phyloP scores from a whole-genome alignment of 2,113 vertebrate genomes.

The Phainopepla nitens region DNA sequence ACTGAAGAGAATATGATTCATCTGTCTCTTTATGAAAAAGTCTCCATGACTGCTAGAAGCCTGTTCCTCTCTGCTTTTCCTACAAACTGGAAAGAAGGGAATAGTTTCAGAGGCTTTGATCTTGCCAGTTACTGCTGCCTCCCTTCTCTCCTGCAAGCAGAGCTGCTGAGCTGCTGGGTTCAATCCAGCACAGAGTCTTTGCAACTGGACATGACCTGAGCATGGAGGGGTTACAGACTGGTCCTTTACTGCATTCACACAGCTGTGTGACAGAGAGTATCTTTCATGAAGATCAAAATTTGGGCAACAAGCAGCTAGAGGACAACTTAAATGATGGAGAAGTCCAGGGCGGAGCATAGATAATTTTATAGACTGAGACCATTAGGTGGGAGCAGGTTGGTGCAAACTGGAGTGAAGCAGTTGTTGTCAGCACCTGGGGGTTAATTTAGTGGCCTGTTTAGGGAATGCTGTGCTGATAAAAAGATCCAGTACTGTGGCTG shows the following conservation, averaged over 20 bases:
- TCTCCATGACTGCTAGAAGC: not conserved
- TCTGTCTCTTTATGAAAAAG: not conserved
- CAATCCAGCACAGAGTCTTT: not conserved
- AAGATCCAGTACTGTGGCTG: not conserved
- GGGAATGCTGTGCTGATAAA: not conserved
- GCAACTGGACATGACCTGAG: not conserved
- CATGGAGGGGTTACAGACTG: not conserved
- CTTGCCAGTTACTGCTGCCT: not conserved
- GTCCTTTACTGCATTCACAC: not conserved
- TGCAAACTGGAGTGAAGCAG: not conserved
- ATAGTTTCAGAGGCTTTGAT: not conserved
- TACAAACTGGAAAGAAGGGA: not conserved
- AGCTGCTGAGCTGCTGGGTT: not conserved
- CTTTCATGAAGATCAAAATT: not conserved
- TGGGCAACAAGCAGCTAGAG: not conserved
- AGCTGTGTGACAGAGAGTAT: not conserved
- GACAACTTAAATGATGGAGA: not conserved
- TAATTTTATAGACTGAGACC: not conserved
- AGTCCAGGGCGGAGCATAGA: not conserved
- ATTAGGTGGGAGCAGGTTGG: not conserved
- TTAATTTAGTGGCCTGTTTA: not conserved
- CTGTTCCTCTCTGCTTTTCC: not conserved
- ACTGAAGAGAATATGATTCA: not conserved
- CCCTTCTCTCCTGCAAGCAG: not conserved
- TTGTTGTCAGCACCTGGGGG: accelerated